Evolutionary conservation across 2,113 vertebrate species (phyloP), one percentile per base, ranked within the genome.

Genomic region (Phrynosoma platyrhinos): DNA sequence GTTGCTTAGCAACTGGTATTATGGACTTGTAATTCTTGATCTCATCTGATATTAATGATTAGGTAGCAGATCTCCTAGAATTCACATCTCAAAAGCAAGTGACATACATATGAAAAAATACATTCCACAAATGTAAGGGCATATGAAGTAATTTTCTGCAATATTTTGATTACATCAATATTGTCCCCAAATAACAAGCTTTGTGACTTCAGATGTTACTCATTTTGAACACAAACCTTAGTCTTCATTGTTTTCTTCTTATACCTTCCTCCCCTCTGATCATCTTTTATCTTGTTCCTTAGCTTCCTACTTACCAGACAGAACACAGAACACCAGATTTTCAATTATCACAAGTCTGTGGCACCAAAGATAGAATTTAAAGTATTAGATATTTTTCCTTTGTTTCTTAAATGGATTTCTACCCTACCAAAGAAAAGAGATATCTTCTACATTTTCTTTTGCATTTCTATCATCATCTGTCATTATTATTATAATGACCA

Each of bases 1-100:
- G 81, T 82, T 82, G 64, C 81, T 82, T 69, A 47, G 81, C 36
- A 69, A 82, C 81, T 82, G 36, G 36, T 47, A 47, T 82, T 68
- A 69, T 82, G 81, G 18, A 64, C 58, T 64, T 64, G 20, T 62
- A 82, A 69, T 21, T 66, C 62, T 21, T 47, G 36, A 13, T 68
- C 64, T 16, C 40, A 69, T 42, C 14, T 82, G 64, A 69, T 69
- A 42, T 82, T 82, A 64, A 82, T 68, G 58, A 69, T 25, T 47
- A 62, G 32, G 32, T 40, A 66, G 32, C 1, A 40, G 32, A 82
- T 66, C 79, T 82, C 58, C 58, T 66, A 82, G 25, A 69, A 82
- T 16, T 82, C 36, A 36, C 36, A 68, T 82, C 23, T 82, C 23
- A 25, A 82, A 21, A 82, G 52, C 30, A n/a, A 79, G 8, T 58